phyloP scores from a whole-genome alignment of 2,113 vertebrate species.

The Dipodomys stephensi region DNA sequence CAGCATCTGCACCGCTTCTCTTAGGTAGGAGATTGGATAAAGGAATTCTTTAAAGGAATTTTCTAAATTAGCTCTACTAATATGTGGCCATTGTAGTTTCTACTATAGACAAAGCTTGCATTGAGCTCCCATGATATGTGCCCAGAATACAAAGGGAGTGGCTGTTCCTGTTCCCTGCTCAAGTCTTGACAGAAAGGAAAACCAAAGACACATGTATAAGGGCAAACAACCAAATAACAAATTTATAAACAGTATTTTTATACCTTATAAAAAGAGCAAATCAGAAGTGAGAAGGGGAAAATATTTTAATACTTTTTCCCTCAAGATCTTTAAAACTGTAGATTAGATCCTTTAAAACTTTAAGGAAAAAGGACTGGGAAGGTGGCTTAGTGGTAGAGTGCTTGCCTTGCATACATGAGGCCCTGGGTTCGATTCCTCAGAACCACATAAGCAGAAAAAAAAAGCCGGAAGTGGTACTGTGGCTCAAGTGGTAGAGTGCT shows the following conservation, averaged over 20 bases:
- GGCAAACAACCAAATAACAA: slow-evolving; percentile 46
- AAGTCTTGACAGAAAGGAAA: slow-evolving; percentile 9
- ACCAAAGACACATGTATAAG: slow-evolving; percentile 24
- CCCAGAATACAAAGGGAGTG: not conserved
- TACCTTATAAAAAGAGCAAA: slow-evolving; percentile 36
- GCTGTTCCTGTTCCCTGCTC: not conserved
- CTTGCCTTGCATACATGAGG: too few relatives aligned
- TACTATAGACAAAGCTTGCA: not conserved
- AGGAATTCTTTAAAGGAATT: slow-evolving; percentile 60
- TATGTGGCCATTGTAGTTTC: slow-evolving; percentile 53
- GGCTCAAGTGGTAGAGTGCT: too few relatives aligned
- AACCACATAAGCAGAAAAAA: too few relatives aligned
- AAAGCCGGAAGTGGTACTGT: too few relatives aligned
- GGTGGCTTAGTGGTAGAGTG: too few relatives aligned
- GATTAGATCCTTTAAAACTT: slow-evolving; percentile 10
- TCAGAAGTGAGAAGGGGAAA: not conserved
- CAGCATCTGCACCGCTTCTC: not conserved
- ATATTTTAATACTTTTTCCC: slow-evolving; percentile 1
- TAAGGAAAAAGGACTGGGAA: not conserved
- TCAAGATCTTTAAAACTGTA: slow-evolving; percentile 3
- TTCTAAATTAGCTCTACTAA: slow-evolving; percentile 6
- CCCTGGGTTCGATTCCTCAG: too few relatives aligned
- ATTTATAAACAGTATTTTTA: slow-evolving; percentile 9
- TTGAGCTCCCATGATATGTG: not conserved
- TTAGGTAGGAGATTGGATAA: slow-evolving; percentile 1